Conservation (phyloP, 2,797 vertebrate species). For the Apogon hyalosoma region DNA sequence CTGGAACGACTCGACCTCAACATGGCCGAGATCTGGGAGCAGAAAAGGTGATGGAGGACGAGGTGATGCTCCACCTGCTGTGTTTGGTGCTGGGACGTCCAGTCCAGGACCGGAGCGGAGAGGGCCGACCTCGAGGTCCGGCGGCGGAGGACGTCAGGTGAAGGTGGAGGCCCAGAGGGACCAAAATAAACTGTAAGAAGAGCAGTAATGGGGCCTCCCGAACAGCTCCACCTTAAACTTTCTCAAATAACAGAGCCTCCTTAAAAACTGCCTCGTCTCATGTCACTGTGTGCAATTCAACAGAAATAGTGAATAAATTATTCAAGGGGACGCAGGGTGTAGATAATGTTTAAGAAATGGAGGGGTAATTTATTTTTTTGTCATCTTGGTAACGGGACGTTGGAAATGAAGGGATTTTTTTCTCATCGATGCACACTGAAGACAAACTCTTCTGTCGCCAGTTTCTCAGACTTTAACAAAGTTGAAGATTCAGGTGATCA, state of each 20-base stretch:
- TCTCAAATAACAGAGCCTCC: constrained; percentile 79
- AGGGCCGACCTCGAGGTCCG: neutral
- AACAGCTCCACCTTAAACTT: constrained; percentile 45
- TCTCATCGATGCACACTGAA: constrained; percentile 1
- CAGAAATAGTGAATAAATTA: constrained; percentile 83
- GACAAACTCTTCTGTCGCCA: neutral
- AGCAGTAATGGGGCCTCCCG: constrained; percentile 11
- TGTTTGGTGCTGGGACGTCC: neutral
- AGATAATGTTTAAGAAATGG: constrained; percentile 76
- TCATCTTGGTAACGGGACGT: constrained; percentile 71
- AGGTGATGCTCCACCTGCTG: no score
- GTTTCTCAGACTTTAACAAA: constrained; percentile 1
- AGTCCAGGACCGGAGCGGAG: neutral
- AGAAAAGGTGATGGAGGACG: constrained; percentile 93
- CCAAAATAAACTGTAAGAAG: constrained; percentile 39
- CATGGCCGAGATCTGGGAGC: constrained; percentile 98
- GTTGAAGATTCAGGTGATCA: neutral
- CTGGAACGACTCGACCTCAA: constrained; percentile 93
- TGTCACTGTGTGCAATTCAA: constrained; percentile 82
- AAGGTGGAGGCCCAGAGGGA: constrained; percentile 37
- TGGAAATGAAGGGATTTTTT: constrained; percentile 31
- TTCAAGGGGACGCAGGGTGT: constrained; percentile 73
- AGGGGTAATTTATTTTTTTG: constrained; percentile 86
- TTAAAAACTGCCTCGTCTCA: constrained; percentile 76
- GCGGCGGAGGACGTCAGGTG: neutral